phyloP scores from a whole-genome alignment of 2,113 vertebrate species.

The Calidris pugnax region DNA sequence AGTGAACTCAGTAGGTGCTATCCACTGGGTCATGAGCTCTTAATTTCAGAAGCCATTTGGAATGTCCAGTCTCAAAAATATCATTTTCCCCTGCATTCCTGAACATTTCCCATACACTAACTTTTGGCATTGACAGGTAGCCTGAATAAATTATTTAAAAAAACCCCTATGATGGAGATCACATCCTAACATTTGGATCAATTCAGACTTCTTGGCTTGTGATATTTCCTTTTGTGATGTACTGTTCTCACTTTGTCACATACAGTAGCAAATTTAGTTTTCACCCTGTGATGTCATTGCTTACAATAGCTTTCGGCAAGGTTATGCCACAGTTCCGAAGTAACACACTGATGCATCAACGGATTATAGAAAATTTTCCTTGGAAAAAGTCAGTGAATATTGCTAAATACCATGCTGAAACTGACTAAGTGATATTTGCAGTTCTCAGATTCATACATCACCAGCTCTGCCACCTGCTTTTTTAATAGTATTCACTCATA shows the following conservation, averaged over 20 bases:
- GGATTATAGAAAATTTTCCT: background rate
- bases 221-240: background rate
- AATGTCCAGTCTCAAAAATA: background rate
- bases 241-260: background rate
- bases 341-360: background rate
- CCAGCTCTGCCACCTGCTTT: background rate
- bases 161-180: background rate
- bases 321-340: background rate
- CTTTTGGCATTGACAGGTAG: background rate
- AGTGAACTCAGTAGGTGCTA: background rate
- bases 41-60: background rate
- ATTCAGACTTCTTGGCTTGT: background rate
- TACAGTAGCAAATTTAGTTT: background rate
- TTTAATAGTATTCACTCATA: background rate
- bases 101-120: background rate
- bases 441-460: background rate
- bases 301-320: background rate
- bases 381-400: background rate
- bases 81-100: background rate
- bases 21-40: background rate
- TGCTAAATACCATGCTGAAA: background rate
- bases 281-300: background rate
- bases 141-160: background rate
- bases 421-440: background rate
- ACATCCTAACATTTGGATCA: background rate